These are phyloP conservation scores for Macrotus californicus DNA, from an alignment of 2,113 vertebrate genomes.

Conservation along the genomic window DNA sequence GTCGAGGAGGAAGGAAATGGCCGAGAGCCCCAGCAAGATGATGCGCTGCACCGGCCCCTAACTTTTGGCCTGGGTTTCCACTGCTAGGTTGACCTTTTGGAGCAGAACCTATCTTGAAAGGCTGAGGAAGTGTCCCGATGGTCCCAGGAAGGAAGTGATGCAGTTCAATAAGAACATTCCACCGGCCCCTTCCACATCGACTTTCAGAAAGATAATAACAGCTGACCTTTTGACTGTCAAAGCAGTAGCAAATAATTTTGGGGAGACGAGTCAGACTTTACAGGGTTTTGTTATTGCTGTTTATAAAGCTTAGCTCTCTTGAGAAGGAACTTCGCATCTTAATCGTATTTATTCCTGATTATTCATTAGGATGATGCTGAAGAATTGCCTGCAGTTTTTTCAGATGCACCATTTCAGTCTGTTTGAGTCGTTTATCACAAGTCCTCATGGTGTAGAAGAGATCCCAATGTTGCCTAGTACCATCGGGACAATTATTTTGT, in stretches of 20 bases:
- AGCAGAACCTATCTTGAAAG: neutral
- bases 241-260: neutral
- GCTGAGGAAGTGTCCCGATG: neutral
- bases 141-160: conserved; percentile 52
- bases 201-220: neutral
- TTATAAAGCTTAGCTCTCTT: neutral
- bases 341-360: neutral
- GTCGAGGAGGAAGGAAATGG: neutral
- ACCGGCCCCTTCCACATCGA: neutral
- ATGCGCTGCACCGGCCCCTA: neutral
- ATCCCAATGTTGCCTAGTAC: conserved; percentile 33
- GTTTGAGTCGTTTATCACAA: neutral
- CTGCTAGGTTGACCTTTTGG: neutral
- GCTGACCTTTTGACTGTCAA: neutral
- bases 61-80: neutral
- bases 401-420: rapidly evolving
- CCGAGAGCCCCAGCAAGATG: neutral
- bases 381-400: neutral
- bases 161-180: neutral
- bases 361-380: neutral
- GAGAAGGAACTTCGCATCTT: neutral
- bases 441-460: neutral
- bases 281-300: neutral
- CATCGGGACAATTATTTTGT: conserved; percentile 45
- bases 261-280: neutral